Evolutionary conservation across 2,797 vertebrate species (phyloP), one percentile per base, ranked within the genome.

Genomic region (Hydrophis major): DNA sequence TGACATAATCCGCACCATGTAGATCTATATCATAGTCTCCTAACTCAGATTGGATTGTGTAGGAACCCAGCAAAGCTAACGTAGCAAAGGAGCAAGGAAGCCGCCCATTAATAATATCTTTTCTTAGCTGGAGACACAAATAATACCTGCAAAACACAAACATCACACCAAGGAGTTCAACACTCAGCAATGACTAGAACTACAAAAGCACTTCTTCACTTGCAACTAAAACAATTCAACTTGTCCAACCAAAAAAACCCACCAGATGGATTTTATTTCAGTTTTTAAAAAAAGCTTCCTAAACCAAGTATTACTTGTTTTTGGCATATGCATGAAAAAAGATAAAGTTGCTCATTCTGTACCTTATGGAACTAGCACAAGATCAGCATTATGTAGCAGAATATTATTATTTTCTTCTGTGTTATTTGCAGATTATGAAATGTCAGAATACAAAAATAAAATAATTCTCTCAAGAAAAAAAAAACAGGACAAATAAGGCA

Each of bases 61-160:
- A 99, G 1, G 99, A 99, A 42, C 99, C 99, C 95, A 99, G 96
- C 86, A 99, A 97, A 27, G 99, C 98, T 96, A 99, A 97, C 0
- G 99, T 99, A 2, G 99, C 99, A 86, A 99, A 99, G 91, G 99
- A 99, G 91, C 99, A 99, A 53, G 99, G 99, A 94, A 99, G 98
- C 2, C 98, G 97, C 27, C 98, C 98, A 0, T 96, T 96, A 86
- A 99, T 94, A 92, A 99, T 99, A 97, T 99, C 99, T 94, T 99
- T 98, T 28, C 99, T 98, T 87, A 99, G 98, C 96, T 99, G 99
- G 74, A 99, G 98, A 97, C 99, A 99, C 92, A 99, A 97, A 96
- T 98, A 99, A 95, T 99, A 99, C 96, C 99, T 99, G 96, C 25
- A 94, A 93, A 22, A 12, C 2, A 94, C n/a, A 94, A 95, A 90